Percentiles rank a stretch among this genome's conserved stretches.
These are phyloP conservation scores for Trachymyrmex septentrionalis DNA, from an alignment of 1,140 invertebrate species.

Conservation along the genomic window DNA sequence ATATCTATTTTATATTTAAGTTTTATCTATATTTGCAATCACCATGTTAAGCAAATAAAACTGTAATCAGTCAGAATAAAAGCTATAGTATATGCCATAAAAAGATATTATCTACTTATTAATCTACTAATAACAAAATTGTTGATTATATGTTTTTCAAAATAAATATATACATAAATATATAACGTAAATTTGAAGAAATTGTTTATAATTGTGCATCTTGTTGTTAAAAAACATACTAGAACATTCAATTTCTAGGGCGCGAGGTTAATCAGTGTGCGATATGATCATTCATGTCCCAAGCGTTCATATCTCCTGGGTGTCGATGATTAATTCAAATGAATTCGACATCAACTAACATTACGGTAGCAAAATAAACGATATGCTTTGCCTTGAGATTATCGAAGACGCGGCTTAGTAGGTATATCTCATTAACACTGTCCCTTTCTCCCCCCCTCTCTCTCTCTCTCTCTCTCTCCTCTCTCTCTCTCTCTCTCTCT, in stretches of 20 bases:
- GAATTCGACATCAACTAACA: slow-evolving; percentile 29
- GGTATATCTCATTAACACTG: background rate
- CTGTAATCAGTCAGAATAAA: background rate
- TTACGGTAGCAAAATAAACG: slow-evolving; percentile 38
- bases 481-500: background rate
- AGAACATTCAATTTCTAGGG: background rate
- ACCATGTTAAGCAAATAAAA: background rate
- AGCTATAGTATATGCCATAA: background rate
- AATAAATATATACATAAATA: background rate
- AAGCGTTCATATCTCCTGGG: background rate
- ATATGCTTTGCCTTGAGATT: background rate
- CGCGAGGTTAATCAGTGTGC: background rate
- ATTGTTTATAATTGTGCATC: background rate
- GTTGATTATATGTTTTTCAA: background rate
- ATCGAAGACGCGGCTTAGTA: background rate
- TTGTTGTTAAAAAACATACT: background rate
- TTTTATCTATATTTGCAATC: background rate
- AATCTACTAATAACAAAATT: background rate
- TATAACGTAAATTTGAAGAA: slow-evolving; percentile 5
- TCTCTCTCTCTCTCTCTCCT: background rate
- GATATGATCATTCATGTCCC: background rate
- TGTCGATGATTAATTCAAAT: slow-evolving; percentile 23
- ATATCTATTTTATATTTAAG: background rate
- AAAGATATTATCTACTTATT: background rate
- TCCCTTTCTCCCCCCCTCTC: background rate